Percentiles rank a stretch among this genome's conserved stretches.
These are phyloP conservation scores for Acromyrmex echinatior DNA, from an alignment of 1,140 invertebrate genomes.

Conservation along the genomic window DNA sequence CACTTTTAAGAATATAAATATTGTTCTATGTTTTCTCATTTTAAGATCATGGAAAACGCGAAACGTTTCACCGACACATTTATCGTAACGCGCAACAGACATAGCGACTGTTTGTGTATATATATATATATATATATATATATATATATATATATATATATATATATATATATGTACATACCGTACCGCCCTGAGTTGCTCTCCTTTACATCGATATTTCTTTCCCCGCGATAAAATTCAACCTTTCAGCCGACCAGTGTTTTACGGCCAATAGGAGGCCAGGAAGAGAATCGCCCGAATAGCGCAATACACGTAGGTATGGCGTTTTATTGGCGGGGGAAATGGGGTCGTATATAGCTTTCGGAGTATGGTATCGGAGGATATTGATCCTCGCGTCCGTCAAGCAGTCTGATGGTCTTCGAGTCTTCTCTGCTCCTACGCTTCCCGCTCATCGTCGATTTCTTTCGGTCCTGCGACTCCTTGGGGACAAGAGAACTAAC, in stretches of 20 bases:
- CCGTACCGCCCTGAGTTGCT: slow-evolving; percentile 61
- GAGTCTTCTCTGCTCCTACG: slow-evolving; percentile 71
- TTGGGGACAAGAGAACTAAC: slow-evolving; percentile 45
- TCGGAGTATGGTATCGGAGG: slow-evolving; percentile 86
- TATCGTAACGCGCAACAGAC: slow-evolving; percentile 38
- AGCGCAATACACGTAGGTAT: slow-evolving; percentile 85
- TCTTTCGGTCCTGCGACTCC: slow-evolving; percentile 45
- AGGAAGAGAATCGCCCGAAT: slow-evolving; percentile 84
- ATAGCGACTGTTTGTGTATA: slow-evolving; percentile 53
- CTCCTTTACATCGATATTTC: slow-evolving; percentile 84
- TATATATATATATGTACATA: slow-evolving; percentile 32
- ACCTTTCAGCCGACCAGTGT: slow-evolving; percentile 85
- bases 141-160: background rate
- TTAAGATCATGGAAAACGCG: slow-evolving; percentile 50
- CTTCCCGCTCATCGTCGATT: slow-evolving; percentile 68
- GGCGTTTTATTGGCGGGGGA: slow-evolving; percentile 86
- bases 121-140: slow-evolving; percentile 39
- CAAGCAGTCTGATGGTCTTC: slow-evolving; percentile 85
- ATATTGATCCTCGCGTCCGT: slow-evolving; percentile 87
- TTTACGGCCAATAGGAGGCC: slow-evolving; percentile 85
- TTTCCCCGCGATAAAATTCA: slow-evolving; percentile 85
- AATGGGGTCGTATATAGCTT: slow-evolving; percentile 85
- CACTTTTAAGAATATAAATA: slow-evolving; percentile 21
- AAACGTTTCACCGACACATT: slow-evolving; percentile 54
- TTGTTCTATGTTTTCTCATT: slow-evolving; percentile 39